Percentiles rank a stretch among this genome's conserved stretches.
phyloP scores from a whole-genome alignment of 2,113 vertebrate genomes.

The Peromyscus polionotus region DNA sequence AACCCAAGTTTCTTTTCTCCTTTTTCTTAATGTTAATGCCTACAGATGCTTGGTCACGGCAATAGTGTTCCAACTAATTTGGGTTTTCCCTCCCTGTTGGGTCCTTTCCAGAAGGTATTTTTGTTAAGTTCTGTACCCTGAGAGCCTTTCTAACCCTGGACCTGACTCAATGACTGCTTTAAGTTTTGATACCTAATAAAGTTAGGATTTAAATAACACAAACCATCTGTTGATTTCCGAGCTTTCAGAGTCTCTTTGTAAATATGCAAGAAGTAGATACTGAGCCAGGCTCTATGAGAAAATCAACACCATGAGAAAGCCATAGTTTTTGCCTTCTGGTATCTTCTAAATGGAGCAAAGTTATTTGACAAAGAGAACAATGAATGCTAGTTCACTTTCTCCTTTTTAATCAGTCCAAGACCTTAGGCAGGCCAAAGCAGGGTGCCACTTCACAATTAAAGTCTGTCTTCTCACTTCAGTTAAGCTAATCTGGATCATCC shows the following conservation, averaged over 20 bases:
- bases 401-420: neutral
- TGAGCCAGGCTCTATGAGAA: neutral
- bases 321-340: neutral
- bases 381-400: neutral
- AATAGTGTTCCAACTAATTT: neutral
- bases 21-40: conserved; percentile 33
- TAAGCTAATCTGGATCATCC: neutral
- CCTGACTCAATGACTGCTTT: conserved; percentile 22
- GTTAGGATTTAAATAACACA: conserved; percentile 22
- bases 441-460: neutral
- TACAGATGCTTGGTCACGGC: neutral
- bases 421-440: neutral
- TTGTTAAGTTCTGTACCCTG: conserved; percentile 13
- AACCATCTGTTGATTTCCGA: conserved; percentile 1
- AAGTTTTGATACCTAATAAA: conserved; percentile 37
- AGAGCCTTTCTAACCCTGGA: neutral
- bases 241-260: neutral
- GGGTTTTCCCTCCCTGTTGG: neutral
- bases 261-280: conserved; percentile 23
- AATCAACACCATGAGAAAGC: conserved; percentile 18
- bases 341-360: conserved; percentile 32
- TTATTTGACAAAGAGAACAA: conserved; percentile 41
- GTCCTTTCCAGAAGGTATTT: neutral
- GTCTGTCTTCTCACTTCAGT: neutral
- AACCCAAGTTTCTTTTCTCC: neutral